Evolutionary conservation across 2,888 invertebrate species (phyloP), one percentile per base, ranked within the genome.

Genomic region (Philopedon plagiatum): DNA sequence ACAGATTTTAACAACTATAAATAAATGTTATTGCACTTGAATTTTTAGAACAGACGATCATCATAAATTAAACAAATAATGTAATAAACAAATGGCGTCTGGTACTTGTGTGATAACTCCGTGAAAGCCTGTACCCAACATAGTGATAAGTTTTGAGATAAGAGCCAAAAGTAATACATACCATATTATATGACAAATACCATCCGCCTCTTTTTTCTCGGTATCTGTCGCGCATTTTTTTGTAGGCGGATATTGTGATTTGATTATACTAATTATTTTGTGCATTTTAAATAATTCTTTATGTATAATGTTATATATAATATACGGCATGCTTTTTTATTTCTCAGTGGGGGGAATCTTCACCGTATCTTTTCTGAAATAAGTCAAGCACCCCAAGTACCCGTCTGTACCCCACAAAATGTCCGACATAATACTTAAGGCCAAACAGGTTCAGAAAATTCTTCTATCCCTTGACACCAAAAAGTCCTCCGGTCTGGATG

Each of bases 121-220:
- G 49, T 49, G 23, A 23, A 49, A 49, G 49, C n/a, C 49, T 21
- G 49, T 23, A 11, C 49, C 49, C n/a, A 49, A n/a, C 23, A 18
- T 23, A 5, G 1, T 19, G 23, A 23, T 23, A 23, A 23, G 9
- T 21, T 11, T n/a, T 23, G n/a, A n/a, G 49, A 49, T 49, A 49
- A 21, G 11, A 1, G 23, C 23, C 23, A 13, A n/a, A 23, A 23
- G 5, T 49, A 49, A 49, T 49, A n/a, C 49, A 49, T 49, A n/a
- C 49, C 23, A 9, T 49, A 21, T 21, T 2, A 21, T n/a, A 49
- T 49, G 49, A 49, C 49, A 21, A 11, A 41, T 18, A 11, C 5
- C n/a, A 46, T 11, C 21, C 49, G 49, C 49, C 49, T 49, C 49
- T 49, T 4, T 19, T 23, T 49, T 49, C 18, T 49, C 21, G n/a